Evolutionary conservation across 2,888 invertebrate species (phyloP), one percentile per base, ranked within the genome.

Genomic region (Drosophila pullipes): DNA sequence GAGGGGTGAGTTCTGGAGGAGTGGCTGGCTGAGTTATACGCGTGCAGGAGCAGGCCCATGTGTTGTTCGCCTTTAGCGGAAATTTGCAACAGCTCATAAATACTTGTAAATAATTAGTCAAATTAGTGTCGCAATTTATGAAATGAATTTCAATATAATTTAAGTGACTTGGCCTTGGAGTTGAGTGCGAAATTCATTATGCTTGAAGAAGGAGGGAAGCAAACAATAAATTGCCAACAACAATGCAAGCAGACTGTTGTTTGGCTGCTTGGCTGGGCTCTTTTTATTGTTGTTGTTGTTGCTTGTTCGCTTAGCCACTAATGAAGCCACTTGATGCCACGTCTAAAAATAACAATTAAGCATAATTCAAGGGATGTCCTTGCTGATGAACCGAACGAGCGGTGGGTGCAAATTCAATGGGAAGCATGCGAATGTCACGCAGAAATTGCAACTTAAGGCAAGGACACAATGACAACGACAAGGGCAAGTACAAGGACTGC

Each of bases 111-210:
- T 85, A 83, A 90, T 85, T 90, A 88, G 71, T 62, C 57, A 86
- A 90, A 90, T 86, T 89, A 82, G 75, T 72, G 82, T 76, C 76
- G 87, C 82, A 86, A 82, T 89, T 86, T 79, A 78, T 80, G 67
- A 76, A 86, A 90, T 90, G 77, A 89, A 86, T 90, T 83, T 83
- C 41, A 69, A 66, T 70, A 69, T 78, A 72, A 78, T 76, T 74
- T 60, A 63, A 74, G 67, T 62, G 52, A 31, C 49, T 65, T 76
- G 76, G 72, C 72, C 81, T 68, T 62, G 60, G 31, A 37, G 39
- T 33, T 53, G 41, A 67, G 63, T 35, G 35, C 22, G 18, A 63
- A 54, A 54, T 64, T 65, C 33, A 53, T 63, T 35, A 47, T 3
- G n/a, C 13, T 35, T n/a, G 7, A 11, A 10, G 10, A 16, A 10